Base-by-base conservation (phyloP, 2,113 vertebrate species). In the Chelonoidis abingdonii region DNA sequence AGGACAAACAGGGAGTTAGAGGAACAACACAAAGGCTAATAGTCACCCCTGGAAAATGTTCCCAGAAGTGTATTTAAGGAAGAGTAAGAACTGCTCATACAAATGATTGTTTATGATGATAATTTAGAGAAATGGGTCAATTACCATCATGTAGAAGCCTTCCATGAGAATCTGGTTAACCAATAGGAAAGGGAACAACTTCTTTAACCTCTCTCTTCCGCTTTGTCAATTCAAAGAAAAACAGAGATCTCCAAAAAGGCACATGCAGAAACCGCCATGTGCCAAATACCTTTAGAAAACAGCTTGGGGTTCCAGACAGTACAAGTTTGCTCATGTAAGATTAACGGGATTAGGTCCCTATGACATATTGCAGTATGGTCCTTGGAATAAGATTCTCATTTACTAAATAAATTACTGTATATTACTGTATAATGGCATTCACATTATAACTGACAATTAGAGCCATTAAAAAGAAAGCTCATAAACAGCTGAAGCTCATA, bases 381-480 rank as follows among this genome's bases (percentile, higher is more conserved):
- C 94, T 97, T 96, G 97, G 97, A 97, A 97, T 96, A 96, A 96
- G 96, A 97, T 94, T 96, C 96, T 96, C 95, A 97, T 97, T 97
- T 97, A 97, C 97, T 95, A 97, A 98, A 97, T 98, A 98, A 97
- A 98, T 97, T 97, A 97, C 96, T 93, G 86, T 94, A 98, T 97
- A 97, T 97, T 95, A 97, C 97, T 94, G 92, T 96, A 96, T 97
- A 98, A 97, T 97, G 96, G 95, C 83, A 83, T 97, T 97, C 97
- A 97, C 95, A 97, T 97, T 97, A 96, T 93, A 97, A 97, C 97
- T 97, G 97, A 97, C 97, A 97, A 98, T 98, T 98, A 97, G 95
- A 93, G 4, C 94, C 96, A 97, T 98, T 97, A 97, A 97, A 96
- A 94, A 72, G 94, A 98, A 97, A 80, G 95, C 97, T 97, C 96